Evolutionary conservation across 2,797 vertebrate genomes (phyloP), one percentile per base, ranked within the genome.

Genomic region (Euthynnus affinis): DNA sequence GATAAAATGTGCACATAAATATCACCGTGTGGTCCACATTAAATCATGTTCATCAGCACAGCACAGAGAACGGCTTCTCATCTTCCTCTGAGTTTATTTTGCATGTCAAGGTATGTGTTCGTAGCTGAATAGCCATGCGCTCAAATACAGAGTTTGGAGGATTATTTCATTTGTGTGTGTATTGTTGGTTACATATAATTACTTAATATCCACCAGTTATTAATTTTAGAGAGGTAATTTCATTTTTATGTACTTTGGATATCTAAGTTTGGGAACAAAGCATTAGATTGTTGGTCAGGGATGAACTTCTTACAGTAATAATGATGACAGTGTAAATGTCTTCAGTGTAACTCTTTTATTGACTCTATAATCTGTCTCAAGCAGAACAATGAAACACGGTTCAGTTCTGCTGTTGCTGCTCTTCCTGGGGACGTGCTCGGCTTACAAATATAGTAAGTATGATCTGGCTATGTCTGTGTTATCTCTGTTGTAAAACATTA

Each of bases 341-440:
- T n/a, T n/a, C n/a, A n/a, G n/a, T n/a, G n/a, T n/a, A n/a, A n/a
- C n/a, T n/a, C n/a, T n/a, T n/a, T n/a, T n/a, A 46, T 17, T 46
- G 12, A 1, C 48, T 64, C 8, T 2, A 9, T 61, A 9, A 5
- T 62, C 6, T 51, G 23, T 51, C 42, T 62, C 2, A 10, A 25
- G 34, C 51, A 81, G 62, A 72, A 79, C 17, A 59, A 90, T 88
- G 88, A 83, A 59, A 12, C 12, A 20, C 22, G 27, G 27, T 3
- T 10, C 25, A 46, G 0, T 23, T 20, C 67, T 77, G 66, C 23
- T 69, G 34, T n/a, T 86, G 44, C 0, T 76, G 23, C 9, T 88
- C 23, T 32, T 77, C 1, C 20, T 81, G 73, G 71, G 44, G 0
- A 58, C 37, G 0, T 40, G 70, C 37, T 73, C 12, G 3, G 73